Conservation (phyloP, 2,888 invertebrate species). For the Cheiracanthium punctorium region DNA sequence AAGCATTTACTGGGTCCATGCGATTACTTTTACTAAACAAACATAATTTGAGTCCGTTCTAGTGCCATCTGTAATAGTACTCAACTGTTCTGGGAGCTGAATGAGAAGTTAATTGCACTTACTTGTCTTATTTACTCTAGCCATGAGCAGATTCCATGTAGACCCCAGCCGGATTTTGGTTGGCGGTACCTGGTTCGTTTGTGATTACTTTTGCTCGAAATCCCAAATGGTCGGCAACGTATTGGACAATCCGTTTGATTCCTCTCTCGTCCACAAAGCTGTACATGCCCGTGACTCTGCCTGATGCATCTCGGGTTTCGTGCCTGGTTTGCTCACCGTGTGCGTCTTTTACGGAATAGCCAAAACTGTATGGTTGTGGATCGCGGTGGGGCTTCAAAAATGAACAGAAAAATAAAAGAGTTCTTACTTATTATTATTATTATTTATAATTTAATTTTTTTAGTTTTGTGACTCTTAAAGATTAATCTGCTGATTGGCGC, state of each 20-base stretch:
- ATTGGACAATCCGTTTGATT: slow-evolving; percentile 48
- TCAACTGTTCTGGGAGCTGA: too few relatives aligned
- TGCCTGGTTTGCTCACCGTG: slow-evolving; percentile 50
- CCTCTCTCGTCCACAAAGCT: slow-evolving; percentile 54
- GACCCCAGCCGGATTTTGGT: slow-evolving; percentile 47
- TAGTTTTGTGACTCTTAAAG: too few relatives aligned
- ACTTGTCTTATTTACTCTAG: too few relatives aligned
- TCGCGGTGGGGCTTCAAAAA: slow-evolving; percentile 10
- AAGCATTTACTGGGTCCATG: too few relatives aligned
- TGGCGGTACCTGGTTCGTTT: slow-evolving; percentile 60
- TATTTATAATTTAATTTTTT: too few relatives aligned
- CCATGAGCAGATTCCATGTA: slow-evolving; percentile 41
- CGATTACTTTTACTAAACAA: too few relatives aligned
- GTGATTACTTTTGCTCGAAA: slow-evolving; percentile 61
- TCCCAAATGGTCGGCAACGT: slow-evolving; percentile 45
- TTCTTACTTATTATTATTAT: too few relatives aligned
- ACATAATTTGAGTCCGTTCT: too few relatives aligned
- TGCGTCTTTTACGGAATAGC: slow-evolving; percentile 38
- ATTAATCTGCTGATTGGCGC: too few relatives aligned
- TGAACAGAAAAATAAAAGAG: too few relatives aligned
- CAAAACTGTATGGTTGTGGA: slow-evolving; percentile 51
- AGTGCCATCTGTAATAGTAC: too few relatives aligned
- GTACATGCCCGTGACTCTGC: slow-evolving; percentile 48
- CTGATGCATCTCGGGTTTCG: slow-evolving; percentile 34
- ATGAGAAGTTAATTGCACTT: too few relatives aligned